phyloP scores from a whole-genome alignment of 2,797 vertebrate species.

The Anguilla pacifica region DNA sequence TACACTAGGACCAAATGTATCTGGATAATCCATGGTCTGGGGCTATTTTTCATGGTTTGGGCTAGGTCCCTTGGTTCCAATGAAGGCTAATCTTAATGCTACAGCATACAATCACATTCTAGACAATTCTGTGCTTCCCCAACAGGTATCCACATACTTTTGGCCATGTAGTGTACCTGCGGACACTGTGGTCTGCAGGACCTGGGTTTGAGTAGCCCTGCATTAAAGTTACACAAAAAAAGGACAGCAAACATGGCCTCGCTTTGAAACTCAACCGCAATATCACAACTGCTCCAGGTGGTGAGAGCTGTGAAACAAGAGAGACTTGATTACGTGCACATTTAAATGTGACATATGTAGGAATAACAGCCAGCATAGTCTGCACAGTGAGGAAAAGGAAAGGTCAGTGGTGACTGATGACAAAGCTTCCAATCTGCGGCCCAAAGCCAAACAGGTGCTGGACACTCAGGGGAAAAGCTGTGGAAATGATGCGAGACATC shows the following conservation, averaged over 20 bases:
- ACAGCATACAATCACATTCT: too few relatives aligned
- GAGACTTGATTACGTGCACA: background rate
- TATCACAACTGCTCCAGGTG: background rate
- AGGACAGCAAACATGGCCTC: background rate
- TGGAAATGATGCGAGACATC: constrained; percentile 20
- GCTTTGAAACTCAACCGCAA: background rate
- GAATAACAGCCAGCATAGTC: background rate
- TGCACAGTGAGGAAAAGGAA: background rate
- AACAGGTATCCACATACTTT: too few relatives aligned
- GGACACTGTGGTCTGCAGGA: too few relatives aligned
- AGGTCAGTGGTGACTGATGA: background rate
- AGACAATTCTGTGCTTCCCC: too few relatives aligned
- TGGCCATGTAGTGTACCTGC: too few relatives aligned
- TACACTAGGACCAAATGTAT: too few relatives aligned
- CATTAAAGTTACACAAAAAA: background rate
- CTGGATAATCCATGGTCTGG: too few relatives aligned
- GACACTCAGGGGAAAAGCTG: constrained; percentile 19
- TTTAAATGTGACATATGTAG: background rate
- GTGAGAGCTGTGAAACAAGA: background rate
- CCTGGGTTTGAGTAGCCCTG: too few relatives aligned
- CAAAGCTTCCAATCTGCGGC: background rate
- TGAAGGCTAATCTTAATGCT: too few relatives aligned
- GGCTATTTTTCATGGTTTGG: too few relatives aligned
- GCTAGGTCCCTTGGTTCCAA: too few relatives aligned
- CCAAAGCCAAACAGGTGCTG: constrained; percentile 33